These are phyloP conservation scores for Capitulum mitella DNA, from an alignment of 2,888 invertebrate species.

Conservation along the genomic window DNA sequence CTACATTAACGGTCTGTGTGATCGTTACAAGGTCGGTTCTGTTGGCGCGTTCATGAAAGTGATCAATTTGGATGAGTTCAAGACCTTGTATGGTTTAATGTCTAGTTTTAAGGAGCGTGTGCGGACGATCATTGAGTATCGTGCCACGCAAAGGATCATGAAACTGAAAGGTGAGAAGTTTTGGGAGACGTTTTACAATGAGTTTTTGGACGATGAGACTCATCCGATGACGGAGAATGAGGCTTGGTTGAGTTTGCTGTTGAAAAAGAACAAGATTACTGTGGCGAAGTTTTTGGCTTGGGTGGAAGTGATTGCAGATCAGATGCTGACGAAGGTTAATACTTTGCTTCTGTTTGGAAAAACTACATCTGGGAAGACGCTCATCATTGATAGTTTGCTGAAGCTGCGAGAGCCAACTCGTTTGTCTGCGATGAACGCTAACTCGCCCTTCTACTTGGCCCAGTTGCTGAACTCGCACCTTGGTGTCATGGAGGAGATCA, in stretches of 20 bases:
- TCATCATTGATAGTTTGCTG: not conserved
- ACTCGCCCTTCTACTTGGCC: not conserved
- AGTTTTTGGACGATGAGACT: not conserved
- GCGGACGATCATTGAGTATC: not conserved
- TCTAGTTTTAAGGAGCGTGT: too few species aligned
- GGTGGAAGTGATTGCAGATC: not conserved
- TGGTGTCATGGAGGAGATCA: not conserved
- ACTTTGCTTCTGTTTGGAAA: too few species aligned
- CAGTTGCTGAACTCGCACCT: not conserved
- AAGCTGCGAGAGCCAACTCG: not conserved
- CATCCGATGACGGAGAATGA: not conserved
- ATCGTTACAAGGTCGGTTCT: too few species aligned
- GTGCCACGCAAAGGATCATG: not conserved
- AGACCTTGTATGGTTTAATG: too few species aligned
- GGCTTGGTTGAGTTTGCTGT: not conserved
- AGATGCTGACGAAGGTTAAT: too few species aligned
- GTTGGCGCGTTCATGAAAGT: too few species aligned
- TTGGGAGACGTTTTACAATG: not conserved
- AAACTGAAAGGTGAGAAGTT: not conserved
- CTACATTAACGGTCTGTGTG: too few species aligned
- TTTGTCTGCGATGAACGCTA: not conserved
- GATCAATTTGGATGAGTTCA: too few species aligned
- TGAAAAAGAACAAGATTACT: not conserved
- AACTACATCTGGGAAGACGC: not conserved
- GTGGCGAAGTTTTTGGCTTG: not conserved